Percentiles rank a stretch among this genome's conserved stretches.
Evolutionary conservation across 2,113 vertebrate species (phyloP).

Genomic region (Egretta garzetta): DNA sequence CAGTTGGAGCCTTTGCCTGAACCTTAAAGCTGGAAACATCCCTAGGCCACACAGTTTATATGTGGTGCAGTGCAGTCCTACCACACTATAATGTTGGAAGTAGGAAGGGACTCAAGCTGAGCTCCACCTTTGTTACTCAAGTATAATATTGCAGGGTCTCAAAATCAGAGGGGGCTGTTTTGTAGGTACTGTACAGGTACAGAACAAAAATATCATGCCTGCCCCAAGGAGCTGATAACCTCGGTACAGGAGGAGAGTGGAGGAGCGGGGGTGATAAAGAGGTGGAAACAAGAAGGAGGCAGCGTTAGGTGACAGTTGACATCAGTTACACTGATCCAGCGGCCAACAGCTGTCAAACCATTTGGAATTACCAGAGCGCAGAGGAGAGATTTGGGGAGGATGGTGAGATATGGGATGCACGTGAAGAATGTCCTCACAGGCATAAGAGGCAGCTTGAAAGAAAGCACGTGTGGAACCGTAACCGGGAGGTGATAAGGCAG

Average conservation of each 20-base stretch:
- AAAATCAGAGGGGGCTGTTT: not conserved
- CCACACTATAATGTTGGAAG: not conserved
- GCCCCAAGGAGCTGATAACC: not conserved
- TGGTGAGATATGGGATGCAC: not conserved
- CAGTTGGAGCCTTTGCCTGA: not conserved
- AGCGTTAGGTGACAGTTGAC: not conserved
- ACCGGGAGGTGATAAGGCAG: accelerated
- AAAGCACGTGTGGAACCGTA: not conserved
- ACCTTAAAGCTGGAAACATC: not conserved
- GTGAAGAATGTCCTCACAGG: not conserved
- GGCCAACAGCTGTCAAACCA: not conserved
- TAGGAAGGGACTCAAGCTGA: not conserved
- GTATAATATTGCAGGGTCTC: not conserved
- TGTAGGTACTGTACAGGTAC: not conserved
- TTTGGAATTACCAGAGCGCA: not conserved
- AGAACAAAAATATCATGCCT: not conserved
- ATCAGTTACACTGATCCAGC: not conserved
- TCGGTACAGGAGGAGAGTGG: not conserved
- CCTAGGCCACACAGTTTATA: not conserved
- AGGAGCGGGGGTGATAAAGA: not conserved
- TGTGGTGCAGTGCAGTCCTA: not conserved
- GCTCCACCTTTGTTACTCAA: not conserved
- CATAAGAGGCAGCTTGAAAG: not conserved
- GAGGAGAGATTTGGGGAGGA: not conserved
- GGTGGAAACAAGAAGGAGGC: not conserved